These are phyloP conservation scores for Coreius guichenoti DNA, from an alignment of 2,797 vertebrate genomes.

Conservation along the genomic window DNA sequence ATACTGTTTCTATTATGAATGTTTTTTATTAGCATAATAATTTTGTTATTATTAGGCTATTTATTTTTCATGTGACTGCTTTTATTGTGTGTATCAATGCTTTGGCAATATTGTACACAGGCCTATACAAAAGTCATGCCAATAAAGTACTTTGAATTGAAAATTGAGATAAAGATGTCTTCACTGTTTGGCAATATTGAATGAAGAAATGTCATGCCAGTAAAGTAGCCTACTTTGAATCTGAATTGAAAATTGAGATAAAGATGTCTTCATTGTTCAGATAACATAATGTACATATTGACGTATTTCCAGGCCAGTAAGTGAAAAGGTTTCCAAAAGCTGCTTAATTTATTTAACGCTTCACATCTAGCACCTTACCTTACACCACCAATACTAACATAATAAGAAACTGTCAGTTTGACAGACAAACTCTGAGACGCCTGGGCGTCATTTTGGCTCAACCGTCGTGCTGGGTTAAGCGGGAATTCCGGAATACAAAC, in stretches of 20 bases:
- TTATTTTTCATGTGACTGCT: not conserved
- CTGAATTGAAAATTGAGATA: not conserved
- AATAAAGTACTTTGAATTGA: not conserved
- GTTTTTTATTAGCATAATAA: not conserved
- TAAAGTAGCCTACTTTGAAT: not conserved
- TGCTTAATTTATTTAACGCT: constrained; percentile 31
- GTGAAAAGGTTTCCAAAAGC: not conserved
- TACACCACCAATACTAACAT: constrained; percentile 9
- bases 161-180: not conserved
- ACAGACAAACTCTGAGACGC: constrained; percentile 28
- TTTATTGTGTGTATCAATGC: not conserved
- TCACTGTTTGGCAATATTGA: not conserved
- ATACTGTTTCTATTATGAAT: not conserved
- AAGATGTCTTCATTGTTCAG: not conserved
- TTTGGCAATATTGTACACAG: not conserved
- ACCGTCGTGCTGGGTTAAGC: not conserved
- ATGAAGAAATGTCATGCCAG: not conserved
- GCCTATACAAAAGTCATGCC: not conserved
- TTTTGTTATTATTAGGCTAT: not conserved
- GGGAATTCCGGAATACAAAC: constrained; percentile 47
- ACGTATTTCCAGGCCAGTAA: not conserved
- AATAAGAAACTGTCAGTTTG: constrained; percentile 63
- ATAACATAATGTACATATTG: not conserved
- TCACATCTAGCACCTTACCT: constrained; percentile 45
- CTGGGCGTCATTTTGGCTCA: constrained; percentile 75